Conservation (phyloP, 1,140 invertebrate species). For the Phortica variegata region DNA sequence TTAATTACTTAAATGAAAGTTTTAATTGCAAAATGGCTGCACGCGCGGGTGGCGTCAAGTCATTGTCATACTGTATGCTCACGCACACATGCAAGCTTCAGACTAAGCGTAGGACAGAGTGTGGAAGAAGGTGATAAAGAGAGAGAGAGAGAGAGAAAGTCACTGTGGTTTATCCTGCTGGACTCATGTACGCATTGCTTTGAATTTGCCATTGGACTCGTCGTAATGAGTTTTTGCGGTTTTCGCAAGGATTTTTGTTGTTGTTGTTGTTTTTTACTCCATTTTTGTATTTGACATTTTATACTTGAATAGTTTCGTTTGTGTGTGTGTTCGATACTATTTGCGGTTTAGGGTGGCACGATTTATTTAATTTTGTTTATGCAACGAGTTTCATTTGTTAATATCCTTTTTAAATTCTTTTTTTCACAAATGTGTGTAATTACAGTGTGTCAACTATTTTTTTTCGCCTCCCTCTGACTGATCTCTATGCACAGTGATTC, state of each 20-base stretch:
- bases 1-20: constrained; percentile 55
- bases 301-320: not conserved
- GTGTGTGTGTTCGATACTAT: constrained; percentile 1
- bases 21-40: constrained; percentile 52
- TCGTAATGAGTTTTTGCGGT: constrained; percentile 51
- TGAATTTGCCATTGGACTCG: too few species aligned
- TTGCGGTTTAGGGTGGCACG: not conserved
- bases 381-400: too few species aligned
- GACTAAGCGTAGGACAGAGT: constrained; percentile 11
- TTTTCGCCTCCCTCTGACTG: too few species aligned
- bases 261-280: not conserved
- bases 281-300: not conserved
- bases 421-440: too few species aligned
- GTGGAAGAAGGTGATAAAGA: too few species aligned
- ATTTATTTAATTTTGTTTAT: too few species aligned
- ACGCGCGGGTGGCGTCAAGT: too few species aligned
- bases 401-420: too few species aligned
- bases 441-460: too few species aligned
- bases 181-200: too few species aligned
- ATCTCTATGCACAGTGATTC: too few species aligned
- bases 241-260: constrained; percentile 40
- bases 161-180: too few species aligned
- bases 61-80: constrained; percentile 34
- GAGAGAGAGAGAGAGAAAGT: constrained; percentile 4
- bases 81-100: constrained; percentile 20